Evolutionary conservation across 2,113 vertebrate species (phyloP).

Genomic region (Saccopteryx bilineata): DNA sequence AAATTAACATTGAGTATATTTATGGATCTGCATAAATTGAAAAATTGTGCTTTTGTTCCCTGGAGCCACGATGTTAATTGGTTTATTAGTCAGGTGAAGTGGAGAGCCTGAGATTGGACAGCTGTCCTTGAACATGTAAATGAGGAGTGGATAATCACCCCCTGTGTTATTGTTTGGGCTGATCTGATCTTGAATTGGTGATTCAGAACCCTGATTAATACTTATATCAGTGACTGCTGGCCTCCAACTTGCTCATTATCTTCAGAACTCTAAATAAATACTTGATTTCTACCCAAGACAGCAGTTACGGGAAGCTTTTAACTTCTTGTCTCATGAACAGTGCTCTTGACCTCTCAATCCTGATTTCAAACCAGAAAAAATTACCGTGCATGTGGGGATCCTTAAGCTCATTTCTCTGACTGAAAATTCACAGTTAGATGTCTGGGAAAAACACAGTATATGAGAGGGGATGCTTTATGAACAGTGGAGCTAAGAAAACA

Average conservation of each 20-base stretch:
- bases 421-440: constrained; percentile 56
- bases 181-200: constrained; percentile 78
- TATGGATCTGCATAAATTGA: constrained; percentile 63
- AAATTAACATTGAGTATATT: not conserved
- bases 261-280: constrained; percentile 69
- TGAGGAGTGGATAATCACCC: constrained; percentile 66
- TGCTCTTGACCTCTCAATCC: constrained; percentile 72
- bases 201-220: constrained; percentile 76
- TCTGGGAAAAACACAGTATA: constrained; percentile 47
- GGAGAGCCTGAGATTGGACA: constrained; percentile 58
- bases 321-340: constrained; percentile 70
- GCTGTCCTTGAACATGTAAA: constrained; percentile 78
- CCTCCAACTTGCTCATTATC: constrained; percentile 73
- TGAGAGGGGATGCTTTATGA: constrained; percentile 45
- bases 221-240: constrained; percentile 69
- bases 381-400: constrained; percentile 46
- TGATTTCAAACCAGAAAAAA: constrained; percentile 68
- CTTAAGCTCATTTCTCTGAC: constrained; percentile 61
- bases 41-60: constrained; percentile 20
- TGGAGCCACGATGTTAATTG: constrained; percentile 71
- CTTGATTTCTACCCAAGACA: constrained; percentile 65
- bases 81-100: constrained; percentile 77
- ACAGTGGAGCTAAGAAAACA: not conserved
- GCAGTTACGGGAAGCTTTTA: constrained; percentile 53
- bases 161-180: constrained; percentile 75